phyloP scores from a whole-genome alignment of 2,797 vertebrate species.

The Eulemur albifrons region DNA sequence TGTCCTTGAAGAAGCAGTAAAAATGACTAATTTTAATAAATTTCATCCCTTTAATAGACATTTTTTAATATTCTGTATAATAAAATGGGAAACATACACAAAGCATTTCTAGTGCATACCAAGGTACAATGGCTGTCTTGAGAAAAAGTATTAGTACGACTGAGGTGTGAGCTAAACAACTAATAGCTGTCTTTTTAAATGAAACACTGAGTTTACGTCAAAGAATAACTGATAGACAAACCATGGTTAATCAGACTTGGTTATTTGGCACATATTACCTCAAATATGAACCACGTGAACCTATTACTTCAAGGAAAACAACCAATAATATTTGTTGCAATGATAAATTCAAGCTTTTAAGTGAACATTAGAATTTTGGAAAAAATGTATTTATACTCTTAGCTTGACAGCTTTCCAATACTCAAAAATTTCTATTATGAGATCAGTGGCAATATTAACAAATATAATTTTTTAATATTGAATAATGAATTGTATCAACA shows the following conservation, averaged over 20 bases:
- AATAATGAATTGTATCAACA: neutral
- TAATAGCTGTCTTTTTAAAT: neutral
- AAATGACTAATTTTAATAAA: constrained; percentile 3
- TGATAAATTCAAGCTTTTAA: constrained; percentile 5
- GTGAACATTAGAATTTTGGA: neutral
- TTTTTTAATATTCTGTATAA: neutral
- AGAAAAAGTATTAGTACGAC: neutral
- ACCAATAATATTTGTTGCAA: neutral
- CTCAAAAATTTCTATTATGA: neutral
- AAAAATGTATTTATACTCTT: neutral
- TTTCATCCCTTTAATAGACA: neutral
- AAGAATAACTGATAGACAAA: neutral
- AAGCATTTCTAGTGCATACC: neutral
- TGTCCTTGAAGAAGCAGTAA: neutral
- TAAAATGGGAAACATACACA: neutral
- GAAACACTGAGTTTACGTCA: constrained; percentile 2
- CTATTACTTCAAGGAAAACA: constrained; percentile 10
- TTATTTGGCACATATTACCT: neutral
- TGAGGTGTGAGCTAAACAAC: neutral
- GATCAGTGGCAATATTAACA: neutral
- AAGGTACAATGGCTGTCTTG: neutral
- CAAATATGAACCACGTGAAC: neutral
- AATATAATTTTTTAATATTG: neutral
- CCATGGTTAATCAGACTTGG: neutral
- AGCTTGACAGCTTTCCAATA: neutral